Evolutionary conservation across 2,113 vertebrate species (phyloP), one percentile per base, ranked within the genome.

Genomic region (Vimba vimba): DNA sequence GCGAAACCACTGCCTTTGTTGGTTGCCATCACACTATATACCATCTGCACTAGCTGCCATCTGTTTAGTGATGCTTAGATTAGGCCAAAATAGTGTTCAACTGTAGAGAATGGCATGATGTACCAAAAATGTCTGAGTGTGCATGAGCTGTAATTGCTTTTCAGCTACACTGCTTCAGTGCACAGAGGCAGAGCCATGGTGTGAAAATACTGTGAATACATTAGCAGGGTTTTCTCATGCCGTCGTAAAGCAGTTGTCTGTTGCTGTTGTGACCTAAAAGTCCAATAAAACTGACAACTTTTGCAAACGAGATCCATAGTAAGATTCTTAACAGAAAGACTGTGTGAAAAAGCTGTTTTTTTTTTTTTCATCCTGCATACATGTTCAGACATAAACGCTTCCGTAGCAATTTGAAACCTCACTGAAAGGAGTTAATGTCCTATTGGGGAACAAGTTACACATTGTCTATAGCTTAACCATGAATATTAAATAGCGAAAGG

Each of bases 11-110:
- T 81, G 84, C 47, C 23, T 75, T 86, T 85, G 71, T 76, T 27
- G 5, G 66, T 47, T 45, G 75, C 82, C 68, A 10, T 75, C 47
- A n/a, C 23, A 47, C 79, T 81, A 47, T 73, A 73, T 75, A 27
- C 83, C 87, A 85, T 85, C 83, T 88, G 87, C 45, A 76, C 60
- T 33, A 45, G 12, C 69, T 77, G 71, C 80, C 83, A 85, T 88
- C 83, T 88, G 83, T 71, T 85, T 81, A 7, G 15, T 52, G 6
- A 30, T 3, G 33, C 19, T 33, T 15, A 13, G 30, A 27, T 45
- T 4, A 19, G 15, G 21, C 55, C 55, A 60, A 60, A 47, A 62
- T 30, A 59, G n/a, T 15, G 8, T 23, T 4, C 27, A 69, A 19
- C 13, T 57, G 25, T 55, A n/a, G 10, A 17, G 21, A 33, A n/a